Conservation (phyloP, 2,797 vertebrate species). For the Cottoperca gobio region DNA sequence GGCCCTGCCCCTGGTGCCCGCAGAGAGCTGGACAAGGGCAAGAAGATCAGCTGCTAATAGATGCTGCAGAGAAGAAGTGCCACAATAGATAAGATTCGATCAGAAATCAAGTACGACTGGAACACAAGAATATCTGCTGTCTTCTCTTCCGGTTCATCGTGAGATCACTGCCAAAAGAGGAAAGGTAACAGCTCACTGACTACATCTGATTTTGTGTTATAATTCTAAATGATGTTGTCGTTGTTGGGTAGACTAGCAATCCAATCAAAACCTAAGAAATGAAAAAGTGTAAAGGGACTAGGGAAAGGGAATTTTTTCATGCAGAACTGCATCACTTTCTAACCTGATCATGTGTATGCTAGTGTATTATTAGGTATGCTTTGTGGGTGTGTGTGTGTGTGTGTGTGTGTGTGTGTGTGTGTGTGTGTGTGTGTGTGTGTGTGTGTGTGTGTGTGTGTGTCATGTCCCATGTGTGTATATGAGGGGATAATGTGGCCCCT, state of each 20-base stretch:
- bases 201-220: not conserved
- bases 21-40: slow-evolving; percentile 50
- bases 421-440: not conserved
- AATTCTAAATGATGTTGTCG: not conserved
- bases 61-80: slow-evolving; percentile 13
- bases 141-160: not conserved
- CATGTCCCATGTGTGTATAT: not conserved
- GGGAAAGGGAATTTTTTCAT: not conserved
- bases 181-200: slow-evolving; percentile 59
- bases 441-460: not conserved
- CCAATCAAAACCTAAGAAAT: not conserved
- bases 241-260: not conserved
- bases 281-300: not conserved
- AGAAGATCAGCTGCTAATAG: slow-evolving; percentile 23
- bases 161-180: not conserved
- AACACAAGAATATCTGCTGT: slow-evolving; percentile 19
- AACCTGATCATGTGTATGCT: not conserved
- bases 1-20: slow-evolving; percentile 22
- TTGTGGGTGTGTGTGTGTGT: not conserved
- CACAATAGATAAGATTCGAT: slow-evolving; percentile 28
- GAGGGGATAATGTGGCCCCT: not conserved
- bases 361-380: not conserved
- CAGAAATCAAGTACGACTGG: not conserved
- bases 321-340: not conserved
- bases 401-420: not conserved